Base-by-base conservation (phyloP, 2,113 vertebrate genomes). In the Triplophysa dalaica region DNA sequence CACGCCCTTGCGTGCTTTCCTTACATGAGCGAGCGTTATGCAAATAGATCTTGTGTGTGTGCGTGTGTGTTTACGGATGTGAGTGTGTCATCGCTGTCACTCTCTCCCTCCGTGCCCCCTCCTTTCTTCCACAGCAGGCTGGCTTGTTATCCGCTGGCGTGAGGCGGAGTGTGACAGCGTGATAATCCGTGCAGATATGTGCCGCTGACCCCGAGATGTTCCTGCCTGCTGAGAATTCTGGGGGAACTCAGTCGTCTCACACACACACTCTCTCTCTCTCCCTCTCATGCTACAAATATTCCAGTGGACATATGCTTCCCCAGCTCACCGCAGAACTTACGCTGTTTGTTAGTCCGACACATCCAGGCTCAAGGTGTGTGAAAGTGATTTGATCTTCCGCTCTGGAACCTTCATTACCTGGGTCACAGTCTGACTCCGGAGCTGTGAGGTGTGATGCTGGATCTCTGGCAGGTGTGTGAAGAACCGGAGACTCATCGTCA, bases 161-260 rank as follows among this genome's bases (percentile, higher is more conserved):
- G 77, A 43, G 13, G 70, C 48, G 38, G 60, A 84, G 85, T 87
- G 86, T 81, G 89, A 90, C 89, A 87, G 82, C 78, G 79, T 29
- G 61, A 86, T 87, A 90, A 90, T 84, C 86, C 86, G 88, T 85
- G 82, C 87, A 87, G 91, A 89, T 89, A 87, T 90, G 86, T 85
- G 85, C 85, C 77, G 65, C 80, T 87, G 84, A 89, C 90, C 90
- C 87, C 88, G 86, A 82, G 84, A 86, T 60, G 80, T 84, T 78
- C 68, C 77, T 82, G 79, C 85, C 82, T 77, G 82, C 84, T 79
- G 84, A 69, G 84, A 76, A 77, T 86, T 77, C 82, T 81, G 82
- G 72, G 75, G 52, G 65, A 79, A 68, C 76, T 77, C 65, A 29
- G 65, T 79, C 81, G 26, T 83, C 74, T 38, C 22, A 13, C 62